Conservation (phyloP, 1,140 invertebrate species). For the Heliconius hewitsoni region DNA sequence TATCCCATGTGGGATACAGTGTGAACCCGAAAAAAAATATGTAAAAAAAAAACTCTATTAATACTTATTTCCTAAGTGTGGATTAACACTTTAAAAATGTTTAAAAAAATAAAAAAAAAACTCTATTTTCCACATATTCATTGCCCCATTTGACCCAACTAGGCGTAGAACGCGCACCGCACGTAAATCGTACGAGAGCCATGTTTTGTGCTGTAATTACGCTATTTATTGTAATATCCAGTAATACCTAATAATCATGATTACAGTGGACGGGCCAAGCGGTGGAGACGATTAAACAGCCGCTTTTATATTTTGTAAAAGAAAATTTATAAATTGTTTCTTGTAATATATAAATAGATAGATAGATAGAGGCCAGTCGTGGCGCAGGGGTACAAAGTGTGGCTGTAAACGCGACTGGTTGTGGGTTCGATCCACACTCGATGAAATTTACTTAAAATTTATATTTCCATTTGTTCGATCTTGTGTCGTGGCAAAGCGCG, state of each 20-base stretch:
- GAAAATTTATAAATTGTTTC: background rate
- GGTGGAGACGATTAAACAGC: conserved; percentile 36
- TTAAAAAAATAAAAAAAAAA: too few species aligned
- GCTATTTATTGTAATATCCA: conserved; percentile 65
- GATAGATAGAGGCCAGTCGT: too few species aligned
- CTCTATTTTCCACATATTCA: conserved; percentile 42
- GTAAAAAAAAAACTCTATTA: background rate
- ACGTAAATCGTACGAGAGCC: conserved; percentile 42
- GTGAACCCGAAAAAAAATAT: too few species aligned
- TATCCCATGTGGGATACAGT: too few species aligned
- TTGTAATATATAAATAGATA: background rate
- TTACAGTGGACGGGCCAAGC: conserved; percentile 38
- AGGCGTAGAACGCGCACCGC: conserved; percentile 66
- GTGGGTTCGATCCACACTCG: too few species aligned
- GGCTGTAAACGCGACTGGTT: too few species aligned
- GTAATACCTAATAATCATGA: conserved; percentile 57
- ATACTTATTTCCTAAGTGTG: too few species aligned
- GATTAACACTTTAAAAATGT: too few species aligned
- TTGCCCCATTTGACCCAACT: conserved; percentile 52
- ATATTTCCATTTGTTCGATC: too few species aligned
- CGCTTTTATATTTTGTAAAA: conserved; percentile 4
- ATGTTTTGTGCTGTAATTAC: conserved; percentile 71
- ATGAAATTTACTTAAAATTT: too few species aligned
- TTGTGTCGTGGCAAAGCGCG: too few species aligned
- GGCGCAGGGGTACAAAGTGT: too few species aligned